Conservation (phyloP, 1,140 invertebrate genomes). For the Maniola jurtina region DNA sequence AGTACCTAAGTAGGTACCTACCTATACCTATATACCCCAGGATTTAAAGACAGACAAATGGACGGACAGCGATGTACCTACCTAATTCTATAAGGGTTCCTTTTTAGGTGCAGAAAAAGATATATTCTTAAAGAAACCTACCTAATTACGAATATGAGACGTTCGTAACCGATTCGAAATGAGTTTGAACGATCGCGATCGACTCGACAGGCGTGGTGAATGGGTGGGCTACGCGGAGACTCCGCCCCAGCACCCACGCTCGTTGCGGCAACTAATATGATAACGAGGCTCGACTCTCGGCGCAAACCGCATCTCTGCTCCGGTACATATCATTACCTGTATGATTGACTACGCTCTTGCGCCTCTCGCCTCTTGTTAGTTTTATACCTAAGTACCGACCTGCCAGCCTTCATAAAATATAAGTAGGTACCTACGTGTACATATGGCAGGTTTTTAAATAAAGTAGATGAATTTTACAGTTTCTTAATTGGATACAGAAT, state of each 20-base stretch:
- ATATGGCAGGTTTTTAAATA: no score
- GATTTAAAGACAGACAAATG: no score
- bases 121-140: neutral
- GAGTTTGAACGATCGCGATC: conserved; percentile 8
- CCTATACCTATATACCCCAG: no score
- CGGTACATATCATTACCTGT: conserved; percentile 58
- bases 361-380: conserved; percentile 66
- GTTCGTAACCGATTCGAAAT: conserved; percentile 2
- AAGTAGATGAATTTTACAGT: neutral
- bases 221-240: conserved; percentile 23
- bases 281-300: conserved; percentile 66
- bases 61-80: no score
- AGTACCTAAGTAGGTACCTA: no score
- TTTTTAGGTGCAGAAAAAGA: no score
- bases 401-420: neutral
- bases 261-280: conserved; percentile 56
- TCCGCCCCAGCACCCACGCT: conserved; percentile 35
- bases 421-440: neutral
- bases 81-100: no score
- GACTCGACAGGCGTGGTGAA: conserved; percentile 32
- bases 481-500: neutral
- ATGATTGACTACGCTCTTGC: conserved; percentile 61
- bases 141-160: neutral
- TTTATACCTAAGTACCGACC: conserved; percentile 36
- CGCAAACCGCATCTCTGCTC: conserved; percentile 62